A percentile compares a stretch with the other conserved stretches of the same genome.
These are phyloP conservation scores for Chymomyza amoena DNA, from an alignment of 2,888 invertebrate genomes.

Conservation along the genomic window DNA sequence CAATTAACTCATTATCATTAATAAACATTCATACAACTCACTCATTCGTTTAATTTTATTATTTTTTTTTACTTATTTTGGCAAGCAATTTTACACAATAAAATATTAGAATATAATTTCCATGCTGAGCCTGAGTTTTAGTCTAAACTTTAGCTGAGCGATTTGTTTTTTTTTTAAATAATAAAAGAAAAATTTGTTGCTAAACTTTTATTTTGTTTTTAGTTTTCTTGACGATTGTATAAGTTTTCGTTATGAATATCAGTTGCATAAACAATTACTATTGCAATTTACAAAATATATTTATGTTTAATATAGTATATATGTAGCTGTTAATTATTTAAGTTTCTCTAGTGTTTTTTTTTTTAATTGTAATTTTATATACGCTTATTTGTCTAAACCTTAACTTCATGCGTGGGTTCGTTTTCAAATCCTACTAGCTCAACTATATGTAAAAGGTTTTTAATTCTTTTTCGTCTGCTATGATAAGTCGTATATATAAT, in stretches of 20 bases:
- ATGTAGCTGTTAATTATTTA: background rate
- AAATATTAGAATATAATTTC: background rate
- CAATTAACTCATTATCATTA: background rate
- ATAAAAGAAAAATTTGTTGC: background rate
- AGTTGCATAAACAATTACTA: background rate
- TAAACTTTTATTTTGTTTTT: background rate
- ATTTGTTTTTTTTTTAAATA: background rate
- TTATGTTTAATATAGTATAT: background rate
- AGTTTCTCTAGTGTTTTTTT: background rate
- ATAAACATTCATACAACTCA: background rate
- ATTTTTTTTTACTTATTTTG: background rate
- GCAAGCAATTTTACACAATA: background rate
- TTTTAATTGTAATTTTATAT: background rate
- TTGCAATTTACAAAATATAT: background rate
- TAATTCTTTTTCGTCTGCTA: background rate
- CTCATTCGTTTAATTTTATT: background rate
- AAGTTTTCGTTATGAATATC: background rate
- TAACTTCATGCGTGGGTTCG: background rate
- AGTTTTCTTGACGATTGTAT: background rate
- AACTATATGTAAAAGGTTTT: background rate
- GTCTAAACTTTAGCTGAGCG: background rate
- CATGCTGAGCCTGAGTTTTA: background rate
- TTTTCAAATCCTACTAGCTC: background rate
- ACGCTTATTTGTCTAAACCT: background rate
- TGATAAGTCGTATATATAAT: background rate